phyloP scores from a whole-genome alignment of 2,888 invertebrate genomes.

The Nomada flava region DNA sequence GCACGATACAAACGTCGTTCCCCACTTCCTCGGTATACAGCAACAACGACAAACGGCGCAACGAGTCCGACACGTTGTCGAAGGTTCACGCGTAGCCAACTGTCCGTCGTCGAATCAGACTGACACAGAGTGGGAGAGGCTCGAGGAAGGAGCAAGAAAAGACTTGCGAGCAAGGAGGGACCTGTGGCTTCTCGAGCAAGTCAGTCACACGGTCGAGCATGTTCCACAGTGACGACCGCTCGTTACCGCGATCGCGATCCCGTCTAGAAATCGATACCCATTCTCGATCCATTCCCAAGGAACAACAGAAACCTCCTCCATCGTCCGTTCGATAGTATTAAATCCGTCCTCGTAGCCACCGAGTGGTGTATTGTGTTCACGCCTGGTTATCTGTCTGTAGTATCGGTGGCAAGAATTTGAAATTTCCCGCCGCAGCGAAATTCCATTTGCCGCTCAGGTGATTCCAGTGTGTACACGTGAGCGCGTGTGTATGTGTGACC shows the following conservation, averaged over 20 bases:
- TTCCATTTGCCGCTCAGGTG: background rate
- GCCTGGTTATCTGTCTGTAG: background rate
- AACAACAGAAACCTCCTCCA: background rate
- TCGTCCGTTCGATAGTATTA: no score
- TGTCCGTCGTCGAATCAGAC: slow-evolving; percentile 46
- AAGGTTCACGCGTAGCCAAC: slow-evolving; percentile 74
- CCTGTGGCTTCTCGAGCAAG: slow-evolving; percentile 74
- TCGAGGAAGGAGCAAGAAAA: slow-evolving; percentile 54
- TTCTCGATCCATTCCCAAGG: background rate
- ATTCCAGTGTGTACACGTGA: background rate
- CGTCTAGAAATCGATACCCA: slow-evolving; percentile 31
- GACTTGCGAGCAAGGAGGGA: slow-evolving; percentile 66
- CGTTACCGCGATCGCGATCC: slow-evolving; percentile 47
- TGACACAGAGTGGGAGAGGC: slow-evolving; percentile 53
- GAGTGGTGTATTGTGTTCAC: background rate
- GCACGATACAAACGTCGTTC: slow-evolving; percentile 40
- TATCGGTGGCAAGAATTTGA: background rate
- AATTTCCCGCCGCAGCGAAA: background rate
- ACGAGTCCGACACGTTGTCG: slow-evolving; percentile 74
- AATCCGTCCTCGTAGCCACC: no score
- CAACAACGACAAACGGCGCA: slow-evolving; percentile 66
- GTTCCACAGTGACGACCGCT: slow-evolving; percentile 57
- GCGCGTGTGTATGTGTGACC: slow-evolving; percentile 1
- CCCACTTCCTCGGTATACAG: slow-evolving; percentile 52
- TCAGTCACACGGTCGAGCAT: slow-evolving; percentile 73